Percentiles rank a stretch among this genome's conserved stretches.
Evolutionary conservation across 2,888 invertebrate genomes (phyloP).

Genomic region (Colostygia pectinataria): DNA sequence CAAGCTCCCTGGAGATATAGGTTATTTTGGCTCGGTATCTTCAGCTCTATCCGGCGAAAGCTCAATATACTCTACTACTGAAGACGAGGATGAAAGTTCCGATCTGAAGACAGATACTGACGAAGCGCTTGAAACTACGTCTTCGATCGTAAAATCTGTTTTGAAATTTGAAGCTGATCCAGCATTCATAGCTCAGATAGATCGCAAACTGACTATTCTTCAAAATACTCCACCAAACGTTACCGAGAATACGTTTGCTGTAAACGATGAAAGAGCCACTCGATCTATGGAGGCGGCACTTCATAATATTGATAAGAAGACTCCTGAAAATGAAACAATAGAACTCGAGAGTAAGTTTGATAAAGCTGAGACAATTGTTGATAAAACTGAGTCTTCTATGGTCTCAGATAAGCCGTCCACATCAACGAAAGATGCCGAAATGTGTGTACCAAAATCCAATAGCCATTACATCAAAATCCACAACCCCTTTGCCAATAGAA

Average conservation of each 20-base stretch:
- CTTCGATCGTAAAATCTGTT: constrained; percentile 82
- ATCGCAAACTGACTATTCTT: constrained; percentile 57
- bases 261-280: constrained; percentile 14
- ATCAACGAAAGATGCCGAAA: constrained; percentile 46
- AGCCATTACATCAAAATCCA: constrained; percentile 64
- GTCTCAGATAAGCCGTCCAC: constrained; percentile 34
- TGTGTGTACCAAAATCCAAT: constrained; percentile 59
- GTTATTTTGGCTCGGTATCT: constrained; percentile 69
- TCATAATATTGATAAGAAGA: constrained; percentile 2
- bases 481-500: constrained; percentile 72
- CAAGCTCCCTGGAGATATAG: constrained; percentile 61
- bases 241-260: constrained; percentile 28
- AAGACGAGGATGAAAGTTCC: constrained; percentile 74
- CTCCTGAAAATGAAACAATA: constrained; percentile 12
- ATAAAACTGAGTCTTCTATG: constrained; percentile 33
- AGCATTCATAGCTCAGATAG: constrained; percentile 59
- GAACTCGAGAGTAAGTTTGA: constrained; percentile 17
- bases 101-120: constrained; percentile 75
- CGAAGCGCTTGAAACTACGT: constrained; percentile 78
- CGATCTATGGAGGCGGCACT: not conserved
- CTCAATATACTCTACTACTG: constrained; percentile 70
- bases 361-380: constrained; percentile 29
- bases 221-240: constrained; percentile 41
- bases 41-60: constrained; percentile 74
- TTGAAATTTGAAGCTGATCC: constrained; percentile 62